phyloP scores from a whole-genome alignment of 2,797 vertebrate species.

The Enteromius afrohamiltoni region DNA sequence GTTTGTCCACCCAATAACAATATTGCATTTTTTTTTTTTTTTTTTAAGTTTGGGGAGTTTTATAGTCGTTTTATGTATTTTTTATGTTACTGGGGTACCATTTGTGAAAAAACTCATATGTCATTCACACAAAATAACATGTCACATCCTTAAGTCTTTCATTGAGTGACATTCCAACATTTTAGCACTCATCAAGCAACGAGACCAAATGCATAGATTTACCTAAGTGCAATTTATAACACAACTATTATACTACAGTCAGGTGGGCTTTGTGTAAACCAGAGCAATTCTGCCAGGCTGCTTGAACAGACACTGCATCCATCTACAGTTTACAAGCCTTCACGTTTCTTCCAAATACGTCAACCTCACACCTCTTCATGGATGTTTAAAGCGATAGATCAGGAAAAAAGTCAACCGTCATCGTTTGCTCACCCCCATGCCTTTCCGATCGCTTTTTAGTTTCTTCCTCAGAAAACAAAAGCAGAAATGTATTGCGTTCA shows the following conservation, averaged over 20 bases:
- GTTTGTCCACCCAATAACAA: not conserved
- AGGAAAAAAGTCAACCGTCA: not conserved
- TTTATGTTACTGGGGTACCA: not conserved
- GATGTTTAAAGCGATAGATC: not conserved
- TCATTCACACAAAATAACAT: not conserved
- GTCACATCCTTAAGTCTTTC: constrained; percentile 6
- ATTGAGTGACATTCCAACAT: not conserved
- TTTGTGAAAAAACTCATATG: not conserved
- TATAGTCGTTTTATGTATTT: constrained; percentile 32
- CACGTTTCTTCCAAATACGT: not conserved
- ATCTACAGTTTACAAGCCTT: constrained; percentile 7
- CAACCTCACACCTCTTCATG: constrained; percentile 7
- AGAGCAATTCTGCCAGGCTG: not conserved
- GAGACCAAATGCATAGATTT: constrained; percentile 34
- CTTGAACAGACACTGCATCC: not conserved
- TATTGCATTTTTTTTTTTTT: not conserved
- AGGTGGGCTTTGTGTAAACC: constrained; percentile 1
- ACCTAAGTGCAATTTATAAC: constrained; percentile 24
- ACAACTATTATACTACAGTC: not conserved
- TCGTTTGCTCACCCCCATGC: not conserved
- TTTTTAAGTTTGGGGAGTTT: not conserved
- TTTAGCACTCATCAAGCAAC: constrained; percentile 27
- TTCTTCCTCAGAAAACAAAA: not conserved
- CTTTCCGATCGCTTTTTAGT: not conserved
- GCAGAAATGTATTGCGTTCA: not conserved